phyloP scores from a whole-genome alignment of 2,888 invertebrate genomes.

The Danaus chrysippus region DNA sequence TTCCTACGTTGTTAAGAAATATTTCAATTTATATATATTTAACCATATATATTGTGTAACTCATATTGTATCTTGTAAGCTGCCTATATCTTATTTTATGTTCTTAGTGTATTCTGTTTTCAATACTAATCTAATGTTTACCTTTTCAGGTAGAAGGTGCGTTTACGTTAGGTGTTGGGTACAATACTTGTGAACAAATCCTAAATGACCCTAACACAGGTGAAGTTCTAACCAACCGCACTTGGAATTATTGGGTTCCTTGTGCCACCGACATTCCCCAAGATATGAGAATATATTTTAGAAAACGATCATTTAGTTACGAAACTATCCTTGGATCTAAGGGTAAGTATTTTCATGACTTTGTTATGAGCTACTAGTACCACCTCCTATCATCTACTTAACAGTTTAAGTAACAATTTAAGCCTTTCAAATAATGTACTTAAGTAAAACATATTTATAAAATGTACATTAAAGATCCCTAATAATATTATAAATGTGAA shows the following conservation, averaged over 20 bases:
- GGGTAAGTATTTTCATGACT: slow-evolving; percentile 39
- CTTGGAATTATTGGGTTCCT: slow-evolving; percentile 84
- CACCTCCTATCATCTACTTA: no score
- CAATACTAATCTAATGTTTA: not conserved
- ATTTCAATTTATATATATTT: no score
- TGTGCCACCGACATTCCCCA: slow-evolving; percentile 82
- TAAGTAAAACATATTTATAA: no score
- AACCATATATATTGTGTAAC: no score
- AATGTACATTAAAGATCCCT: no score
- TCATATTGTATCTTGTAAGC: no score
- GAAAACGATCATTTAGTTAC: slow-evolving; percentile 77
- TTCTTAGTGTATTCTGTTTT: no score
- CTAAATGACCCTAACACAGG: slow-evolving; percentile 78
- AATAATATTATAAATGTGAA: no score
- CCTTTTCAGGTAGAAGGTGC: slow-evolving; percentile 76
- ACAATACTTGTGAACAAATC: slow-evolving; percentile 81
- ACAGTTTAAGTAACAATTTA: no score
- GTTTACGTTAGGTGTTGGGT: slow-evolving; percentile 82
- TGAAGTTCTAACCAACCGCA: slow-evolving; percentile 80
- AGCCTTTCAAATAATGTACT: no score
- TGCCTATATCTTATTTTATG: no score
- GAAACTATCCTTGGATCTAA: slow-evolving; percentile 78
- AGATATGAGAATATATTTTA: slow-evolving; percentile 79
- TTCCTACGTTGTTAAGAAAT: no score
- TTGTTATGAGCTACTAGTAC: not conserved